Conservation (phyloP, 2,113 vertebrate genomes). For the Burhinus oedicnemus region DNA sequence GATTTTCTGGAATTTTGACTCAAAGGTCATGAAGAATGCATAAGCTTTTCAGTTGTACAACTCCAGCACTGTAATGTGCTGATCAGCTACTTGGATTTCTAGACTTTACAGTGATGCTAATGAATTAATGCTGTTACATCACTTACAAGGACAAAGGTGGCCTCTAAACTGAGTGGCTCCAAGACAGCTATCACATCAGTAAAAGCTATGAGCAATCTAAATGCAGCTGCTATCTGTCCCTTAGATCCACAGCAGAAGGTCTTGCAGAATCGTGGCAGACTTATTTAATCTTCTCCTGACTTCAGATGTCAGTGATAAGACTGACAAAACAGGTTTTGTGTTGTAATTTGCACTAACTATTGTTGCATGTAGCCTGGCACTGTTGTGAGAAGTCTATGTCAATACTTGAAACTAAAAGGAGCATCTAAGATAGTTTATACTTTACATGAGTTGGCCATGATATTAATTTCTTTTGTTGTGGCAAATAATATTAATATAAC, state of each 20-base stretch:
- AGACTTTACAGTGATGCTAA: neutral
- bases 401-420: neutral
- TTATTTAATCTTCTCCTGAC: neutral
- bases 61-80: neutral
- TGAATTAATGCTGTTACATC: neutral
- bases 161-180: neutral
- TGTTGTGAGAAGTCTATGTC: neutral
- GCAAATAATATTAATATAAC: neutral
- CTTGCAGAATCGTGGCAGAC: neutral
- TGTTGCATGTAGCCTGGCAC: neutral
- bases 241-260: neutral
- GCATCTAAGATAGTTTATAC: neutral
- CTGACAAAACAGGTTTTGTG: neutral
- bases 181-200: neutral
- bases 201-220: neutral
- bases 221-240: neutral
- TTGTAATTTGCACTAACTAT: neutral
- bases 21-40: neutral
- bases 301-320: neutral
- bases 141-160: neutral
- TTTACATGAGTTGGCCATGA: neutral
- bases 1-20: neutral
- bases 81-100: neutral
- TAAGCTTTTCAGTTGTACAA: neutral
- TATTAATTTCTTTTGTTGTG: neutral